Conservation (phyloP, 2,113 vertebrate species). For the Calyptomena viridis region DNA sequence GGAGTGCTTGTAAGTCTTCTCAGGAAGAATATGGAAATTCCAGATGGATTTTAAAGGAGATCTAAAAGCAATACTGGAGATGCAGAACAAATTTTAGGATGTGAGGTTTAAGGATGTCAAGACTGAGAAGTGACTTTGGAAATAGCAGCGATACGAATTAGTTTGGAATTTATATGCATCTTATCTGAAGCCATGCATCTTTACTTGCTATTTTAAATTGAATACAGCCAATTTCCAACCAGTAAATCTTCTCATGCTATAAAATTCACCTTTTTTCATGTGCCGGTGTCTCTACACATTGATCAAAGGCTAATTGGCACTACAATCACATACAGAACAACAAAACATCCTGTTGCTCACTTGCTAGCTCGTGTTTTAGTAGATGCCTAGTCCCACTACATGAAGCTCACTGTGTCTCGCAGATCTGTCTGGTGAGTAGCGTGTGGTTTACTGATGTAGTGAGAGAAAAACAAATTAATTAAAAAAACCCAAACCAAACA, state of each 20-base stretch:
- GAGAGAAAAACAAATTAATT: not conserved
- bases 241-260: not conserved
- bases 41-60: not conserved
- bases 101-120: not conserved
- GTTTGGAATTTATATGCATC: not conserved
- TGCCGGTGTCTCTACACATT: not conserved
- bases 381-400: not conserved
- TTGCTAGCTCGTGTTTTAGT: not conserved
- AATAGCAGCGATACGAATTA: not conserved
- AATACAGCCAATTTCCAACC: not conserved
- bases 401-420: not conserved
- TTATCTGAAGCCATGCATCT: not conserved
- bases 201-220: not conserved
- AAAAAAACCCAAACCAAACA: not conserved
- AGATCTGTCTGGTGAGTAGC: not conserved
- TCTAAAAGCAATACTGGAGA: not conserved
- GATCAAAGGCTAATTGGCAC: not conserved
- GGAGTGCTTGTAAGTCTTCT: not conserved
- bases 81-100: not conserved
- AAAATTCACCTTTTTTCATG: not conserved
- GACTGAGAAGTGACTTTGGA: not conserved
- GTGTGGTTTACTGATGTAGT: not conserved
- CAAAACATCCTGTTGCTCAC: not conserved
- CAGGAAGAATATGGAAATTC: not conserved
- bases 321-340: not conserved